Base-by-base conservation (phyloP, 2,888 invertebrate genomes). In the Euzophera pinguis region DNA sequence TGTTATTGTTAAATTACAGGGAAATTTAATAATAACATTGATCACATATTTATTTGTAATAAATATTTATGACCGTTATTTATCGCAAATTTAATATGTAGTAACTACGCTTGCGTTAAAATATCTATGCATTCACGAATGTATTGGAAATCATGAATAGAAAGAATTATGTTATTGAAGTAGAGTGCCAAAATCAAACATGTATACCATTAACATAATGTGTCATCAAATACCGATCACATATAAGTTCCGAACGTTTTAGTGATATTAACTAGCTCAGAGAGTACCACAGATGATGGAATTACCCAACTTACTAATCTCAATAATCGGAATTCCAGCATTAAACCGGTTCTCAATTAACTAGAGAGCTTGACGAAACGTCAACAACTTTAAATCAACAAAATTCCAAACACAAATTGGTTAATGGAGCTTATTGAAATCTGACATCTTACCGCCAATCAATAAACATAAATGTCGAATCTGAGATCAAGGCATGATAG, bases 401-500 rank as follows among this genome's bases (percentile, higher is more conserved):
- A 68, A 81, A 78, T 72, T 79, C 70, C 64, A 72, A n/a, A 79
- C 78, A 68, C 78, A 79, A 85, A 87, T 87, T 85, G 85, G 80
- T 79, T 86, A 87, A 88, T 87, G 85, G 84, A 79, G 80, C 83
- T 77, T 73, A 84, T 83, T 85, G 84, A 79, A 82, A 80, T 75
- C 82, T 73, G 74, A 74, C 77, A 67, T 75, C 73, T 65, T 68
- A 64, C 61, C 68, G 72, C 76, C 83, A 83, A 86, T 87, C 88
- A 84, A 89, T 88, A 86, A 81, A 81, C 83, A 86, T 85, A 84
- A 87, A 86, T 71, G 84, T 84, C 82, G 70, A 73, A 76, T 78
- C 73, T 9, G 72, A 74, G 81, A 78, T 76, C 71, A 71, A 73
- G 73, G 75, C 75, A 75, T 75, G 77, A 75, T 75, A 84, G 78